phyloP scores from a whole-genome alignment of 1,140 invertebrate species.

The Elysia chlorotica region DNA sequence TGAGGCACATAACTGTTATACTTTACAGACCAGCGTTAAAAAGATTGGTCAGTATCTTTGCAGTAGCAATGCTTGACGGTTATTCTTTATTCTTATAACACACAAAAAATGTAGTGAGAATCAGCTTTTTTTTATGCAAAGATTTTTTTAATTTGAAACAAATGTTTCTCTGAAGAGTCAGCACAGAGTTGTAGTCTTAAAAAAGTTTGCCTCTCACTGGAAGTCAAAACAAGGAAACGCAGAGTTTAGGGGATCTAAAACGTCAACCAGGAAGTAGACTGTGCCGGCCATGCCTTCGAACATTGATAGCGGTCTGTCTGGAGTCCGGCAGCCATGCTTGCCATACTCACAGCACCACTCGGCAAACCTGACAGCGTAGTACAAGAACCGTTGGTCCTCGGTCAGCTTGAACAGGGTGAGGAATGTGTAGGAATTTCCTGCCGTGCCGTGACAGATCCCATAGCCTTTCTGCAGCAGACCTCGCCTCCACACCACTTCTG shows the following conservation, averaged over 20 bases:
- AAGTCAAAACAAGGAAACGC: slow-evolving; percentile 71
- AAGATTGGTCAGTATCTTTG: too few relatives aligned
- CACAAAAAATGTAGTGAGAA: too few relatives aligned
- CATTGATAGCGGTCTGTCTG: slow-evolving; percentile 82
- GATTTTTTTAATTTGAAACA: too few relatives aligned
- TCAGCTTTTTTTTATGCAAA: too few relatives aligned
- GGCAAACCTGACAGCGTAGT: slow-evolving; percentile 76
- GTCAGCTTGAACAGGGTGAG: slow-evolving; percentile 81
- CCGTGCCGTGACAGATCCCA: slow-evolving; percentile 88
- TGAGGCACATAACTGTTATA: too few relatives aligned
- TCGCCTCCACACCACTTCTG: slow-evolving; percentile 81
- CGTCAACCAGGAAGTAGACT: slow-evolving; percentile 74
- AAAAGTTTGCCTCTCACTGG: too few relatives aligned
- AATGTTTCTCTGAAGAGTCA: too few relatives aligned
- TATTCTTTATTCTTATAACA: too few relatives aligned
- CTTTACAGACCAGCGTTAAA: too few relatives aligned
- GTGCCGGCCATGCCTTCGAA: slow-evolving; percentile 79
- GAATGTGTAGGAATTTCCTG: slow-evolving; percentile 91
- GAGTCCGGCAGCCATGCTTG: slow-evolving; percentile 69
- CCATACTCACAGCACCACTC: slow-evolving; percentile 82
- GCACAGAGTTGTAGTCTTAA: too few relatives aligned
- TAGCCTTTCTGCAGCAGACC: slow-evolving; percentile 89
- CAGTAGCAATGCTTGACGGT: too few relatives aligned
- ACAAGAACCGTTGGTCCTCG: slow-evolving; percentile 73
- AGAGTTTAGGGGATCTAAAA: slow-evolving; percentile 68